Evolutionary conservation across 2,797 vertebrate species (phyloP).

Genomic region (Mastacembelus armatus): DNA sequence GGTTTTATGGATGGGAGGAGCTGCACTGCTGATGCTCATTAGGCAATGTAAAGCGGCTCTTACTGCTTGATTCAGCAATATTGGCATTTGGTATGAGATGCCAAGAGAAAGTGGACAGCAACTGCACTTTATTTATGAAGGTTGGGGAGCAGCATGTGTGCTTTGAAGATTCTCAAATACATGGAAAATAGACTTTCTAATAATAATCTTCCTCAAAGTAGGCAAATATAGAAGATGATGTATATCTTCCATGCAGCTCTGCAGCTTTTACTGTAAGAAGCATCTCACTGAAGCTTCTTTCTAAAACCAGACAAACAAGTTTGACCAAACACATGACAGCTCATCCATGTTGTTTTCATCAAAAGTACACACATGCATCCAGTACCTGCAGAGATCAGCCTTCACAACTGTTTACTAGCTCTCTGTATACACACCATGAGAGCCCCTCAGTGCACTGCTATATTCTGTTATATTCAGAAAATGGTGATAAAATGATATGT

Average conservation of each 20-base stretch:
- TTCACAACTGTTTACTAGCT: conserved; percentile 37
- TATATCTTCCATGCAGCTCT: no score
- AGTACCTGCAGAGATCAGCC: conserved; percentile 53
- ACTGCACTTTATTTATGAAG: conserved; percentile 32
- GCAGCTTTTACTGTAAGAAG: not conserved
- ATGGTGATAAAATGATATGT: conserved; percentile 72
- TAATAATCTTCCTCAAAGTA: conserved; percentile 1
- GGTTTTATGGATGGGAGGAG: conserved; percentile 6
- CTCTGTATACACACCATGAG: conserved; percentile 23
- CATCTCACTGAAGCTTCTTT: conserved; percentile 7
- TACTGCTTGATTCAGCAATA: conserved; percentile 66
- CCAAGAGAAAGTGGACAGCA: conserved; percentile 32
- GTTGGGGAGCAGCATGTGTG: conserved; percentile 8
- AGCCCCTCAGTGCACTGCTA: conserved; percentile 42
- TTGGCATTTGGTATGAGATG: conserved; percentile 25
- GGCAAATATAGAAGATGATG: no score
- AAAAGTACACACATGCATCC: conserved; percentile 28
- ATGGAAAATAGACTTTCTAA: not conserved
- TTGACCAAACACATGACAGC: conserved; percentile 45
- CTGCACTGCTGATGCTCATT: conserved; percentile 56
- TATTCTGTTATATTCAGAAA: conserved; percentile 56
- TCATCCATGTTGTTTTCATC: conserved; percentile 33
- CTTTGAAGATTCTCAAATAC: conserved; percentile 18
- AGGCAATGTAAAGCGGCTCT: conserved; percentile 52
- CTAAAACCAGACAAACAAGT: conserved; percentile 25